Percentiles rank a stretch among this genome's conserved stretches.
phyloP scores from a whole-genome alignment of 2,113 vertebrate species.

The Pseudopipra pipra region DNA sequence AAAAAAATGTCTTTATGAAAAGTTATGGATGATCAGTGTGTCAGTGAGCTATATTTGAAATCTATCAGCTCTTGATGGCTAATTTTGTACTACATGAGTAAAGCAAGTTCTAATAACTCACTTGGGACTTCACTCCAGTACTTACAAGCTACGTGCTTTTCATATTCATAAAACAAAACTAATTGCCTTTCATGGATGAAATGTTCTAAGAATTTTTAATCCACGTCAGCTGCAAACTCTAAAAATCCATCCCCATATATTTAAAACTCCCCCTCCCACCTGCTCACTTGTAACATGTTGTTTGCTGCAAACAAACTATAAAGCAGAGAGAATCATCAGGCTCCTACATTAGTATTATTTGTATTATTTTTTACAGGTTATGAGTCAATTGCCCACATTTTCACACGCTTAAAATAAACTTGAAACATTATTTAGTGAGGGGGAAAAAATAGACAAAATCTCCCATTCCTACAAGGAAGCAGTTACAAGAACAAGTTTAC shows the following conservation, averaged over 20 bases:
- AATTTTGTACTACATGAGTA: conserved; percentile 72
- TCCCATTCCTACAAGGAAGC: not conserved
- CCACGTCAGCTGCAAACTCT: conserved; percentile 58
- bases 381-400: not conserved
- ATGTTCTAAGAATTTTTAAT: conserved; percentile 69
- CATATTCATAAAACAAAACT: conserved; percentile 73
- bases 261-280: conserved; percentile 31
- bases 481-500: not conserved
- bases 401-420: not conserved
- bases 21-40: conserved; percentile 54
- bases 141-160: conserved; percentile 71
- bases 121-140: conserved; percentile 66
- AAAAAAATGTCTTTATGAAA: not conserved
- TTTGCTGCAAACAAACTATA: conserved; percentile 43
- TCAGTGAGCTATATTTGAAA: conserved; percentile 61
- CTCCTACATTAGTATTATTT: not conserved
- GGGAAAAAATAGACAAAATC: not conserved
- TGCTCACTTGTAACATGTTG: conserved; percentile 5
- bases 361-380: not conserved
- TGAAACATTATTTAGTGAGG: not conserved
- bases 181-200: conserved; percentile 74
- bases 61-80: conserved; percentile 66
- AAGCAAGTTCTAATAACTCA: conserved; percentile 70
- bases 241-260: conserved; percentile 31
- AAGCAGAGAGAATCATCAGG: not conserved